Evolutionary conservation across 2,797 vertebrate genomes (phyloP).

Genomic region (Tenualosa thibaudeaui): DNA sequence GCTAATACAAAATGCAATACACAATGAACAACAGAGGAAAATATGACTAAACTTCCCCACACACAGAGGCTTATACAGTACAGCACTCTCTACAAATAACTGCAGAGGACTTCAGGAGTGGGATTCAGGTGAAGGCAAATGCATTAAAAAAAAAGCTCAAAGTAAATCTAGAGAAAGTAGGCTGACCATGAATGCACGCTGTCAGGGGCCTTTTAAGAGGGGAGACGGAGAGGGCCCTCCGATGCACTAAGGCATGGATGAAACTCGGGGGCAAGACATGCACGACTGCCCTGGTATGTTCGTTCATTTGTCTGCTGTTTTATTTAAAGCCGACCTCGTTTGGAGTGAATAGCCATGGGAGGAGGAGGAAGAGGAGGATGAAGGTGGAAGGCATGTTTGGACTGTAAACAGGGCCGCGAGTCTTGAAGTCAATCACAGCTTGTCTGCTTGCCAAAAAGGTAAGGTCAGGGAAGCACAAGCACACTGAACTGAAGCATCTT

Average conservation of each 20-base stretch:
- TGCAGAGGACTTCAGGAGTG: background rate
- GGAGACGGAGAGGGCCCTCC: background rate
- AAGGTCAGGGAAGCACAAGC: background rate
- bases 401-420: conserved; percentile 16
- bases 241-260: background rate
- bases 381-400: background rate
- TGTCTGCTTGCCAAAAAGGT: conserved; percentile 5
- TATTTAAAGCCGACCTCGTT: conserved; percentile 26
- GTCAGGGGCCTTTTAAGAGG: background rate
- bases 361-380: background rate
- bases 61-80: background rate
- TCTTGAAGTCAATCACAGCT: background rate
- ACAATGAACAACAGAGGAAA: background rate
- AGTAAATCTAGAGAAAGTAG: background rate
- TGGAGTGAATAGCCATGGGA: conserved; percentile 1
- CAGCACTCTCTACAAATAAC: background rate
- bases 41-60: background rate
- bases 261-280: conserved; percentile 14
- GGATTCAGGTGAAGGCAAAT: background rate
- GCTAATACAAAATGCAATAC: background rate
- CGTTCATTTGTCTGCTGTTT: conserved; percentile 11
- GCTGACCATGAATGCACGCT: background rate
- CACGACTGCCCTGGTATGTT: background rate
- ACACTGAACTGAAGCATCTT: background rate
- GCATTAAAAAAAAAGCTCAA: background rate